Evolutionary conservation across 2,113 vertebrate genomes (phyloP).

Genomic region (Cyanocitta stelleri): DNA sequence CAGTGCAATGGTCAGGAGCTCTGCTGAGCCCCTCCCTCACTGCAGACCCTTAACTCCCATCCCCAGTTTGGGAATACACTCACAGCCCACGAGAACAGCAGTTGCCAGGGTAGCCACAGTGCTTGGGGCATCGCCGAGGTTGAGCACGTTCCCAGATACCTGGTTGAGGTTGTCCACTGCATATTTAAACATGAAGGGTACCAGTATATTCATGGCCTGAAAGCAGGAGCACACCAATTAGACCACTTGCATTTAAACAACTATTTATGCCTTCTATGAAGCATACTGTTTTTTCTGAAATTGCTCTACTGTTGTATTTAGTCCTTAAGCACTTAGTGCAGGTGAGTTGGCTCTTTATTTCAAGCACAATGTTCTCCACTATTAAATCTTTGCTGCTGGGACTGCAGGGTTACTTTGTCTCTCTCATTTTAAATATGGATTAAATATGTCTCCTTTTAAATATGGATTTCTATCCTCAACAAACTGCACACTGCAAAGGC

Average conservation of each 20-base stretch:
- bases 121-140: conserved; percentile 88
- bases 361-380: neutral
- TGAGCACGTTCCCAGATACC: conserved; percentile 92
- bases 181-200: conserved; percentile 99
- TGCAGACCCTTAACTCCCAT: conserved; percentile 64
- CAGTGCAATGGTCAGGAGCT: conserved; percentile 60
- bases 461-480: neutral
- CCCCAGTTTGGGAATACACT: conserved; percentile 73
- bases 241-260: neutral
- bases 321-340: neutral
- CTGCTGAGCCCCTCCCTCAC: conserved; percentile 64
- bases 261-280: neutral
- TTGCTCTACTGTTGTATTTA: neutral
- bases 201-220: conserved; percentile 91
- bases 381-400: neutral
- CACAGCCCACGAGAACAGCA: conserved; percentile 94
- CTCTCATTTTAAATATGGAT: neutral
- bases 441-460: neutral
- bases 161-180: conserved; percentile 96
- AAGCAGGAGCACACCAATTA: conserved; percentile 65
- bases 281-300: neutral
- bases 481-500: neutral
- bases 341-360: neutral
- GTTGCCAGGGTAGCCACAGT: conserved; percentile 95
- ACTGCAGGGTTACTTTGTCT: neutral